A percentile compares a stretch with the other conserved stretches of the same genome.
Evolutionary conservation across 2,797 vertebrate genomes (phyloP).

Genomic region (Clarias pachynema): DNA sequence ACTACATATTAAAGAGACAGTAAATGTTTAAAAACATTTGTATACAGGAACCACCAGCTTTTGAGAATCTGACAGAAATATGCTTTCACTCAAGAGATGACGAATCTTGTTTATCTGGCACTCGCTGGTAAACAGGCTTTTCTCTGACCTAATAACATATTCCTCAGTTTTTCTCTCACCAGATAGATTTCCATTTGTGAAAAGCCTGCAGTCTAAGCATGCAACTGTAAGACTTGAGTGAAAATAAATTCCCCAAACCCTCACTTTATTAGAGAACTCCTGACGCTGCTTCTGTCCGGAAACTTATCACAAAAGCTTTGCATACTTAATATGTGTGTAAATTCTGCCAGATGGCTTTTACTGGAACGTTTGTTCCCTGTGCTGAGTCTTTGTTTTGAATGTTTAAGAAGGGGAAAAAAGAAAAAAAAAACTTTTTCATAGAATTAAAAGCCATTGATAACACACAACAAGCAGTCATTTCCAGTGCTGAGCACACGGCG

Average conservation of each 20-base stretch:
- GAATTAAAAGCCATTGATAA: constrained; percentile 75
- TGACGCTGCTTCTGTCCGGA: constrained; percentile 46
- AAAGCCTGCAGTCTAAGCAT: constrained; percentile 56
- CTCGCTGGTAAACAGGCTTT: constrained; percentile 43
- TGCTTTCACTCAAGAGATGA: constrained; percentile 9
- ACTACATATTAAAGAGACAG: background rate
- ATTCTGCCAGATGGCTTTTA: constrained; percentile 58
- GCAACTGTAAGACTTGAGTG: constrained; percentile 47
- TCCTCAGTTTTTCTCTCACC: constrained; percentile 28
- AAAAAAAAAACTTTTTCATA: constrained; percentile 62
- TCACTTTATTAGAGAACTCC: constrained; percentile 57
- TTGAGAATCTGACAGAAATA: constrained; percentile 33
- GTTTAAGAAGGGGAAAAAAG: constrained; percentile 15
- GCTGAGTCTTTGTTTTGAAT: constrained; percentile 66
- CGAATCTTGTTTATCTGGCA: constrained; percentile 27
- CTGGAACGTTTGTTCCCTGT: constrained; percentile 59
- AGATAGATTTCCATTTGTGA: constrained; percentile 48
- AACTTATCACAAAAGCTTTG: constrained; percentile 50
- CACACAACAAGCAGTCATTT: constrained; percentile 63
- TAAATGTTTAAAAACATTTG: constrained; percentile 20
- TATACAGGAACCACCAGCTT: constrained; percentile 14
- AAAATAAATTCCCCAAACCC: constrained; percentile 55
- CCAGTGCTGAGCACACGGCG: constrained; percentile 59
- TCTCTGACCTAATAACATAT: constrained; percentile 57
- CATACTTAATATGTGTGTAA: constrained; percentile 47